Evolutionary conservation across 2,797 vertebrate species (phyloP), one percentile per base, ranked within the genome.

Genomic region (Ceryle rudis): DNA sequence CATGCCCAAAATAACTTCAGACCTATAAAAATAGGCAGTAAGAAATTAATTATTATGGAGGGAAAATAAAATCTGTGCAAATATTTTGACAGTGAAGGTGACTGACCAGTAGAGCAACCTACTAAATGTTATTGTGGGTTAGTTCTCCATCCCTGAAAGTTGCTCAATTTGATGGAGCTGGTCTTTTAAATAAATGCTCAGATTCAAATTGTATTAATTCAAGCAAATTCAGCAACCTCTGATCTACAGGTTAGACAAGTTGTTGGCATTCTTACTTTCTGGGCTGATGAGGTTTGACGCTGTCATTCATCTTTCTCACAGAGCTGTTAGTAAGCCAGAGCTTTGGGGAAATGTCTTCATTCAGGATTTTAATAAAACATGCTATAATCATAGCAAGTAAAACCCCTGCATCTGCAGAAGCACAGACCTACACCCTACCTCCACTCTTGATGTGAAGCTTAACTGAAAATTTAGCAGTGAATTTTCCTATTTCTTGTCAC

Each of bases 221-320:
- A 78, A 57, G 78, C 3, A 4, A 94, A 92, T 87, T 33, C 35
- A 86, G 42, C 71, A 66, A 44, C 62, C 35, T 95, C 69, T 86
- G 69, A 88, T 86, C 26, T 81, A 83, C 95, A 86, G 85, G 94
- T 94, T 95, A 91, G 87, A 71, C 91, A 69, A 80, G 91, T 90
- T 87, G 42, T 37, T 81, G 42, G 33, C 54, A 65, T 91, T 91
- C 44, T 72, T 90, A 11, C 15, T 94, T 91, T 83, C 85, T 57
- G 72, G 61, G 35, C 44, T 91, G 69, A 71, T 57, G 80, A 61
- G 75, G 44, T 35, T 91, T 91, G 75, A 42, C 0, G 0, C 61
- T 91, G 81, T 96, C 82, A 51, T 71, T 92, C 61, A 25, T 82
- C 61, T 61, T 71, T 73, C 71, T 95, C 10, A 22, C 33, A 55